Evolutionary conservation across 2,888 invertebrate genomes (phyloP), one percentile per base, ranked within the genome.

Genomic region (Aquatica leii): DNA sequence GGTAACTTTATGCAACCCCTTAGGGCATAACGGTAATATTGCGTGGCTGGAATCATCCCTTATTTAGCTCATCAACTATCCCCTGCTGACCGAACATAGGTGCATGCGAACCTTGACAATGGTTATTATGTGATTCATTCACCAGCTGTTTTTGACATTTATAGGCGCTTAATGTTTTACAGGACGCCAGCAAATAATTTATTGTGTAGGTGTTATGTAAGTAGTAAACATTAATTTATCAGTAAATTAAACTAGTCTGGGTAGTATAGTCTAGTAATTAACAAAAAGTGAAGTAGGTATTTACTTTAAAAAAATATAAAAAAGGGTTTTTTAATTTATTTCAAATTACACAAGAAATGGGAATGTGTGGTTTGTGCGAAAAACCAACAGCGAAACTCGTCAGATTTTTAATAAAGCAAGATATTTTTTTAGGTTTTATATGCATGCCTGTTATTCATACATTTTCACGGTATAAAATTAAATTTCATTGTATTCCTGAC

Each of bases 401-500:
- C n/a, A n/a, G n/a, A n/a, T 43, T 43, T 43, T 43, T 43, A 43
- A 43, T 43, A 12, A 43, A 15, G 15, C 40, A 15, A 14, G n/a
- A 43, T 18, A 18, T 46, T 8, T 46, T 43, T 8, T 31, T 4
- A 31, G 9, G 14, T 17, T 43, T 46, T 46, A 24, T 2, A 24
- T 24, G 46, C 8, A 5, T n/a, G 46, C 18, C 20, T 11, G 18
- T 46, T 18, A 46, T 15, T 46, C 18, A 41, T 46, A 20, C 20
- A 46, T 63, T 41, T 52, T 40, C 31, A 20, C 57, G 53, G 57
- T 41, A 46, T 57, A 61, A 67, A 67, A 67, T 67, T 67, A 61
- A 61, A 67, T 64, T 67, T 55, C 53, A 64, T 66, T 64, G 66
- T 64, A 49, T 58, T 60, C 57, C 46, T 54, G 53, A 54, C 60